Base-by-base conservation (phyloP, 2,888 invertebrate genomes). In the Acholoe squamosa region DNA sequence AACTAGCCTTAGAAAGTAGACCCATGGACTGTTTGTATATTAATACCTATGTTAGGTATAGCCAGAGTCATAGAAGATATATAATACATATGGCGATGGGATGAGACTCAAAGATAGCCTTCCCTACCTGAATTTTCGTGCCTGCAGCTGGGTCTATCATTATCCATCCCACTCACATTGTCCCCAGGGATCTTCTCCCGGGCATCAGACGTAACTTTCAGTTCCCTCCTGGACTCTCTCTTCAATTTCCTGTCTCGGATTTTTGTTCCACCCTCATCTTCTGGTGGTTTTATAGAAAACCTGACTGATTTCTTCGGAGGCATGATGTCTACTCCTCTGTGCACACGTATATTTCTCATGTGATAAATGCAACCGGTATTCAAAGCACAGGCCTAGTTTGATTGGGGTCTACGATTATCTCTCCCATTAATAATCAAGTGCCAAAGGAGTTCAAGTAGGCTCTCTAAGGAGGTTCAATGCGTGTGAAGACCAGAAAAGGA, bases 401-500 rank as follows among this genome's bases (percentile, higher is more conserved):
- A 19, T 3, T n/a, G 61, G n/a, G 1, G 19, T 61, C 61, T 19
- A n/a, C 61, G n/a, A 3, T 61, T n/a, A 61, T 61, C 61, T 61
- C 22, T n/a, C 19, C 19, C 61, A 61, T 61, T 61, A 61, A 61
- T 61, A 61, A 61, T 19, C 61, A 61, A 61, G 61, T n/a, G 61
- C 43, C 43, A 43, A 43, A 43, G 43, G 43, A 43, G 14, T 61
- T 7, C n/a, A 19, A n/a, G 61, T 61, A 43, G 43, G 61, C 5
- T 61, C 61, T 61, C 61, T n/a, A n/a, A n/a, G 61, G 61, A 61
- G 3, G 22, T 61, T 0, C n/a, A 3, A 3, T 3, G 61, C 61
- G 61, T 61, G 61, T 61, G 61, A 61, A 61, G 61, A 61, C 61
- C 22, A 61, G n/a, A 61, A 61, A n/a, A 19, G 61, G 61, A 61